A percentile compares a stretch with the other conserved stretches of the same genome.
Evolutionary conservation across 2,797 vertebrate genomes (phyloP).

Genomic region (Ciconia nigra): DNA sequence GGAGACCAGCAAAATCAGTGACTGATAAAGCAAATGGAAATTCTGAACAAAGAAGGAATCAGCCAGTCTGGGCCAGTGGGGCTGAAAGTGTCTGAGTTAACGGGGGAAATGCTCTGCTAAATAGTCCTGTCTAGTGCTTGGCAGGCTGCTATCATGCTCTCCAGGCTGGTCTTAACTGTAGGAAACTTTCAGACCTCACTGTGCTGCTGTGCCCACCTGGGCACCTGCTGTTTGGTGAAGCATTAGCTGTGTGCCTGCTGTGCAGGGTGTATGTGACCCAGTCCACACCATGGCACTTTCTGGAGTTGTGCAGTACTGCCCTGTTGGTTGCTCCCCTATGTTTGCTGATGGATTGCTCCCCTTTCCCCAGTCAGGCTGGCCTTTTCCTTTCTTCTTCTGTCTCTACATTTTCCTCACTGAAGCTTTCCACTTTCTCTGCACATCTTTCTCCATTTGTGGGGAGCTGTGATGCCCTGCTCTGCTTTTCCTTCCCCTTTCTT

Average conservation of each 20-base stretch:
- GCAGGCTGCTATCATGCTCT: background rate
- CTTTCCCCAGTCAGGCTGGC: background rate
- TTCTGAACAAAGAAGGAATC: background rate
- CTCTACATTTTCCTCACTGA: background rate
- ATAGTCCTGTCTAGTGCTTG: background rate
- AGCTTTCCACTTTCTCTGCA: background rate
- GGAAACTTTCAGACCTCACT: background rate
- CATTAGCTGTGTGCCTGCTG: background rate
- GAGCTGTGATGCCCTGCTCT: background rate
- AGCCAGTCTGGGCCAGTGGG: background rate
- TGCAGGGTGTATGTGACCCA: background rate
- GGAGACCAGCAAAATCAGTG: background rate
- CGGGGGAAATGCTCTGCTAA: accelerated
- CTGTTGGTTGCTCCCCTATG: background rate
- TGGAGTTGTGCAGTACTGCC: background rate
- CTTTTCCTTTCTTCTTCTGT: background rate
- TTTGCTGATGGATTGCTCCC: background rate
- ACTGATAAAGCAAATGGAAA: background rate
- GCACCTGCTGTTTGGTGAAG: background rate
- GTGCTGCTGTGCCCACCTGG: background rate
- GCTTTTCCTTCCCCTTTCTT: background rate
- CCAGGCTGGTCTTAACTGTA: background rate
- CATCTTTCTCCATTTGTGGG: background rate
- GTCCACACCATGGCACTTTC: background rate
- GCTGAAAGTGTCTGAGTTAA: background rate